Conservation (phyloP, 2,113 vertebrate genomes). For the Irena cyanogastra region DNA sequence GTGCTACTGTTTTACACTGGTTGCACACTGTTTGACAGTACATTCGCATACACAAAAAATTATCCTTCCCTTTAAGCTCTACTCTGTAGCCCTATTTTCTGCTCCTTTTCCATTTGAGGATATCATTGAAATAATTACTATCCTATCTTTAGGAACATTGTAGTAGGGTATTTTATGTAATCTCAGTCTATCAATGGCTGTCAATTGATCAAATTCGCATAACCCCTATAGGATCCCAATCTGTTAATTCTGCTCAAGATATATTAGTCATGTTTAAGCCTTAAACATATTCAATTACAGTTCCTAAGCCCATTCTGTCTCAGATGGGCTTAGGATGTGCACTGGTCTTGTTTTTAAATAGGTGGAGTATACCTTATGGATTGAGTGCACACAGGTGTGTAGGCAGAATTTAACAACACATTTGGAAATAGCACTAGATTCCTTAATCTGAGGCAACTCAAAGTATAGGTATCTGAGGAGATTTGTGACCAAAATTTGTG, state of each 20-base stretch:
- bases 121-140: background rate
- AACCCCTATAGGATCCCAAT: background rate
- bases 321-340: background rate
- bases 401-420: background rate
- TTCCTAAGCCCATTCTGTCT: background rate
- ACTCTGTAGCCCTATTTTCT: background rate
- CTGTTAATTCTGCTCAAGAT: background rate
- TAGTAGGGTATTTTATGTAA: background rate
- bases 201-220: background rate
- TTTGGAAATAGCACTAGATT: background rate
- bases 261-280: background rate
- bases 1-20: background rate
- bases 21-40: background rate
- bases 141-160: background rate
- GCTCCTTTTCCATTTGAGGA: background rate
- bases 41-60: background rate
- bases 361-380: background rate
- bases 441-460: background rate
- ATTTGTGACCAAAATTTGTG: background rate
- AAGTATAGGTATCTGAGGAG: background rate
- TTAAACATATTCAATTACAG: background rate
- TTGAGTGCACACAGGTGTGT: background rate
- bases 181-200: background rate
- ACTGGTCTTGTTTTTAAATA: background rate
- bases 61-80: background rate